Evolutionary conservation across 2,888 invertebrate genomes (phyloP).

Genomic region (Platerodrilus igneus): DNA sequence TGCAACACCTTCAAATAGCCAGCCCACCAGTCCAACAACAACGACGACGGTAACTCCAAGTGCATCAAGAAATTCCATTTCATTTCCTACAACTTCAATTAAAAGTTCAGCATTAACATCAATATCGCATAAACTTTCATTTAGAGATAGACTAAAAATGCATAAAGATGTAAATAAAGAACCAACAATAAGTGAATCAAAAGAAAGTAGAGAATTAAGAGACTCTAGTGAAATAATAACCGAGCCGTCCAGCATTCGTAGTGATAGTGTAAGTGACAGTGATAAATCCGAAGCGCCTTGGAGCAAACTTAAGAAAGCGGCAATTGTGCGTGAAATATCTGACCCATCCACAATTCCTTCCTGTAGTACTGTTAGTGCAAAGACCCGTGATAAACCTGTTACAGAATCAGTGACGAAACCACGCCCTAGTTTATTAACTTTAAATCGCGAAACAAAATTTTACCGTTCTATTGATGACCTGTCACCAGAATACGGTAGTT

Average conservation of each 20-base stretch:
- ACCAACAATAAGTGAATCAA: conserved; percentile 31
- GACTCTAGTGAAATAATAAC: conserved; percentile 29
- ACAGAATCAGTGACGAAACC: conserved; percentile 20
- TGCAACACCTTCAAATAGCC: conserved; percentile 42
- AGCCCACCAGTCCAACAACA: conserved; percentile 36
- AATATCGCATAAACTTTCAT: conserved; percentile 40
- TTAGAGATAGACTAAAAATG: conserved; percentile 37
- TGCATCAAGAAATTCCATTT: conserved; percentile 22
- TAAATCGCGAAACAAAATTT: conserved; percentile 55
- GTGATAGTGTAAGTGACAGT: conserved; percentile 36
- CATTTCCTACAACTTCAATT: conserved; percentile 21
- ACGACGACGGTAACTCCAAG: conserved; percentile 15
- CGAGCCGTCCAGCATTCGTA: conserved; percentile 39
- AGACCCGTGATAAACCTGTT: conserved; percentile 3
- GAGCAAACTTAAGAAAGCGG: conserved; percentile 73
- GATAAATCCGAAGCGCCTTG: conserved; percentile 56
- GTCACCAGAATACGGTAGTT: conserved; percentile 79
- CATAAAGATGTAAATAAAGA: conserved; percentile 37
- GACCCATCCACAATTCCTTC: conserved; percentile 25
- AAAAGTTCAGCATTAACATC: conserved; percentile 32
- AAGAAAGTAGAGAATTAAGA: conserved; percentile 29
- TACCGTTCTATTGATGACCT: conserved; percentile 82
- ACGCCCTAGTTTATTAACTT: conserved; percentile 36
- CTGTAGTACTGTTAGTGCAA: conserved; percentile 11
- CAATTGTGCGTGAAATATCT: conserved; percentile 52